Conservation (phyloP, 2,113 vertebrate genomes). For the Zosterops lateralis region DNA sequence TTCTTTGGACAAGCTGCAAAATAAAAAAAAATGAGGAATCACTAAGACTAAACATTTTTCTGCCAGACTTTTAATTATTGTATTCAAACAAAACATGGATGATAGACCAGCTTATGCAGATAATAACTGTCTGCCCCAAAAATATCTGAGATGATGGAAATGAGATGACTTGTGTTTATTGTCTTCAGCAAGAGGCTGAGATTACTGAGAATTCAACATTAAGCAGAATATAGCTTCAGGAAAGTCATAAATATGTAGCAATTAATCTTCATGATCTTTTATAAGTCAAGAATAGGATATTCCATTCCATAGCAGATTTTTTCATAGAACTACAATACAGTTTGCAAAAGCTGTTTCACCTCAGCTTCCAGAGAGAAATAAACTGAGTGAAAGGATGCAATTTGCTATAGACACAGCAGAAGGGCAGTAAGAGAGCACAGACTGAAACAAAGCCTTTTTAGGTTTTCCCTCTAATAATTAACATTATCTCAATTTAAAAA, state of each 20-base stretch:
- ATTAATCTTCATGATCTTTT: not conserved
- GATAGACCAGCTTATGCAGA: not conserved
- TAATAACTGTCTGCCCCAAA: not conserved
- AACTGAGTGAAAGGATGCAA: not conserved
- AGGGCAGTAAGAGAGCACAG: not conserved
- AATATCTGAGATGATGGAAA: not conserved
- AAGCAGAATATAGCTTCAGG: not conserved
- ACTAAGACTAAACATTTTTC: not conserved
- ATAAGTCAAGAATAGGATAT: not conserved
- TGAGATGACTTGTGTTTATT: not conserved
- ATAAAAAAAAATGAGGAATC: not conserved
- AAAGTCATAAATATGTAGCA: not conserved
- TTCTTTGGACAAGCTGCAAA: slow-evolving; percentile 93
- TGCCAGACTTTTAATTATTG: not conserved
- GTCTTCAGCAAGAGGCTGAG: not conserved
- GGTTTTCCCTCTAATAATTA: not conserved
- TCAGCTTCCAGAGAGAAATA: not conserved
- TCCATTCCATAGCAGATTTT: not conserved
- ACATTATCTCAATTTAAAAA: not conserved
- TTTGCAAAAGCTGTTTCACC: not conserved
- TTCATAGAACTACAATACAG: not conserved
- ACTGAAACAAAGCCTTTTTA: not conserved
- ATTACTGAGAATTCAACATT: not conserved
- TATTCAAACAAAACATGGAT: not conserved
- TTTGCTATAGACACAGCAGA: not conserved